Percentiles rank a stretch among this genome's conserved stretches.
Conservation (phyloP, 2,797 vertebrate species). For the Myotis vivesi region DNA sequence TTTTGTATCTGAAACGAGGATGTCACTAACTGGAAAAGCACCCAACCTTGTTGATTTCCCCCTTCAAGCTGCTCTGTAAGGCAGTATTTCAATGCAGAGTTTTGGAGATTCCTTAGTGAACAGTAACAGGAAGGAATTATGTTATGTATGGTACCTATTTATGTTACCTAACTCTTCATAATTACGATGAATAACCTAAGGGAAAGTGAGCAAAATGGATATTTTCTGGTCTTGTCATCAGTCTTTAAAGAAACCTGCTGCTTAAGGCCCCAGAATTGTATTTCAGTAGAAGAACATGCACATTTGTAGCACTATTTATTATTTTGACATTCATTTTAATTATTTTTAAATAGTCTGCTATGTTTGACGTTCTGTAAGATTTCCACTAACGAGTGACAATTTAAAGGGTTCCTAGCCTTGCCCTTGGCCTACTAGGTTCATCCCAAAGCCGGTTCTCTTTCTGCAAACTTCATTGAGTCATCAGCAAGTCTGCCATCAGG, state of each 20-base stretch:
- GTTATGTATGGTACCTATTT: not conserved
- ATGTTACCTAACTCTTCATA: not conserved
- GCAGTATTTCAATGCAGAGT: not conserved
- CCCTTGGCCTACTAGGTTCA: not conserved
- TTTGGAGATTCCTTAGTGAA: not conserved
- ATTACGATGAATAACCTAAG: not conserved
- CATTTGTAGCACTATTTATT: not conserved
- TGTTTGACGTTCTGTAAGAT: conserved; percentile 6
- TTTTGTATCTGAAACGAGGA: conserved; percentile 16
- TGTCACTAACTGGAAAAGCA: not conserved
- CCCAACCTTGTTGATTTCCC: not conserved
- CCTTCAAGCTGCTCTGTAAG: not conserved
- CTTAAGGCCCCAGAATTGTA: not conserved
- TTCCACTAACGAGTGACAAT: not conserved
- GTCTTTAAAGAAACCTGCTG: not conserved
- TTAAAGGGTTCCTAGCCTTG: not conserved
- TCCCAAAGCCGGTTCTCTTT: not conserved
- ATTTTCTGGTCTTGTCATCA: not conserved
- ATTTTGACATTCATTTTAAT: not conserved
- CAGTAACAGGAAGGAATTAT: not conserved
- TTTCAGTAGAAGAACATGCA: not conserved
- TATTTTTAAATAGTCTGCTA: not conserved
- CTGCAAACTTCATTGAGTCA: not conserved
- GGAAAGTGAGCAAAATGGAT: not conserved
- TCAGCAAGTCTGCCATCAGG: not conserved